These are phyloP conservation scores for Anorthoa munda DNA, from an alignment of 2,888 invertebrate genomes.

Conservation along the genomic window DNA sequence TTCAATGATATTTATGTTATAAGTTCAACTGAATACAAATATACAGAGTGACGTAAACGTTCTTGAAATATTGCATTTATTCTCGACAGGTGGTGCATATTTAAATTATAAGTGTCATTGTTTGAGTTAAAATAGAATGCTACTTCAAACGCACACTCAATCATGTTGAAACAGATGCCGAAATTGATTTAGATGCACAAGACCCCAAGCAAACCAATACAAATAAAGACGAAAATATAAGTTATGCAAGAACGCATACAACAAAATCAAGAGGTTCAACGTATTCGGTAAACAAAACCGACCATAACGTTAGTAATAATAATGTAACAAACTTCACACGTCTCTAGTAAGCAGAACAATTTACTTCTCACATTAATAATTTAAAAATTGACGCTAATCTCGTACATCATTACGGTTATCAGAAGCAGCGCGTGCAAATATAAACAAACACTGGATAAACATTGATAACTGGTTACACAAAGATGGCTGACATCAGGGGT, in stretches of 20 bases:
- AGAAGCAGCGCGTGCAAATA: conserved; percentile 74
- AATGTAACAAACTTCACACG: conserved; percentile 28
- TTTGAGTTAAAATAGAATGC: conserved; percentile 25
- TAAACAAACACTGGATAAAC: conserved; percentile 83
- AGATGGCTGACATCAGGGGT: conserved; percentile 76
- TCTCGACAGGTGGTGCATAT: conserved; percentile 29
- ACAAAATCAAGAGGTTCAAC: conserved; percentile 1
- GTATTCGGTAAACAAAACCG: background rate
- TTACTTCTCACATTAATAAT: conserved; percentile 56
- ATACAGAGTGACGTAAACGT: conserved; percentile 45
- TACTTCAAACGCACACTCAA: conserved; percentile 11
- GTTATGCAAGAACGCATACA: background rate
- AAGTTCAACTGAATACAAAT: conserved; percentile 51
- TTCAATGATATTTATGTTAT: conserved; percentile 44
- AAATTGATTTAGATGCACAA: conserved; percentile 3
- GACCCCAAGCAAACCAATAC: background rate
- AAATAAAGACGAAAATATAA: background rate
- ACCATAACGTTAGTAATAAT: conserved; percentile 11
- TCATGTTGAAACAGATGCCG: conserved; percentile 15
- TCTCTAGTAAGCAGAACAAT: conserved; percentile 39
- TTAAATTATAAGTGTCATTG: conserved; percentile 14
- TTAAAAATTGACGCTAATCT: conserved; percentile 65
- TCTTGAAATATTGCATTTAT: conserved; percentile 51
- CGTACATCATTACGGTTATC: conserved; percentile 74
- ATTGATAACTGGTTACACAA: conserved; percentile 81